Evolutionary conservation across 2,888 invertebrate genomes (phyloP).

Genomic region (Tolmerus cingulatus): DNA sequence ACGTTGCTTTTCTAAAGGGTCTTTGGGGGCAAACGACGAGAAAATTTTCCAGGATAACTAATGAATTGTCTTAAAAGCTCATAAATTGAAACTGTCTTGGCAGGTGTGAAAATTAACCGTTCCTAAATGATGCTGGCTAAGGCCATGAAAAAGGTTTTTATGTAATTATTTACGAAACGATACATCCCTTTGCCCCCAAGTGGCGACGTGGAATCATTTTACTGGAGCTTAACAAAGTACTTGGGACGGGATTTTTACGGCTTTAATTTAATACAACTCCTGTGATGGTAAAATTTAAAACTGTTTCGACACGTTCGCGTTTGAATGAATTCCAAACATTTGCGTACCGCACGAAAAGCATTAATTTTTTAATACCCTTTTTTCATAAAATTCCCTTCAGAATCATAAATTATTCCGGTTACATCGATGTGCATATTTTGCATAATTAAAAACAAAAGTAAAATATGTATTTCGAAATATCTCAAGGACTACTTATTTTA

Average conservation of each 20-base stretch:
- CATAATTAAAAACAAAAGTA: not conserved
- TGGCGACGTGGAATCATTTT: not conserved
- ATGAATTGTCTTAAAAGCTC: constrained; percentile 41
- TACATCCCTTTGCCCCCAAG: not conserved
- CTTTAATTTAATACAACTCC: not conserved
- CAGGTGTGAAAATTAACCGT: constrained; percentile 39
- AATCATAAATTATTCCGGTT: not conserved
- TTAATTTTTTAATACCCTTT: not conserved
- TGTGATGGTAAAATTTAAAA: not conserved
- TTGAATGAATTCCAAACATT: not conserved
- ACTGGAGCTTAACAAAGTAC: not conserved
- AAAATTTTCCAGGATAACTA: constrained; percentile 13
- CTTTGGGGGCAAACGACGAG: not conserved
- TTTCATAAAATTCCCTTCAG: not conserved
- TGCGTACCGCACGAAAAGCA: not conserved
- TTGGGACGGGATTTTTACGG: not conserved
- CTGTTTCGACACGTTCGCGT: not conserved
- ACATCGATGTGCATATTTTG: not conserved
- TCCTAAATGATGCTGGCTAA: not conserved
- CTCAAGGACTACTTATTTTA: no score
- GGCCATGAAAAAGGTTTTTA: constrained; percentile 22
- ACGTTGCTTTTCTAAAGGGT: constrained; percentile 11
- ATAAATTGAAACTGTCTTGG: constrained; percentile 38
- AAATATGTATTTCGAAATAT: not conserved
- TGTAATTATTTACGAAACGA: constrained; percentile 22